Evolutionary conservation across 2,888 invertebrate species (phyloP), one percentile per base, ranked within the genome.

Genomic region (Quadroppia sp.): DNA sequence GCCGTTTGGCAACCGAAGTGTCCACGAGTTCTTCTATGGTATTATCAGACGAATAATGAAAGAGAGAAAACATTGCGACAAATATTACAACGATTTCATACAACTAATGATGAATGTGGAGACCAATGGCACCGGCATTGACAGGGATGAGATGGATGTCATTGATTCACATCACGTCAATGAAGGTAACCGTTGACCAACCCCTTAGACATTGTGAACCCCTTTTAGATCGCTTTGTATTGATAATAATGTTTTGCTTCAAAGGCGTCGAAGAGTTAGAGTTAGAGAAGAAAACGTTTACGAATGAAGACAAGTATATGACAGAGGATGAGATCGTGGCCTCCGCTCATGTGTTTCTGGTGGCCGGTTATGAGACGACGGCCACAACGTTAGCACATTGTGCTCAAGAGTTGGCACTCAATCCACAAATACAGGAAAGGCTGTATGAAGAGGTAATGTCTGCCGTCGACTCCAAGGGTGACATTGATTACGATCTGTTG

Each of bases 341-440:
- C 45, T 86, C 87, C 74, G 84, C 86, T 2, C 84, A 87, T 80
- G 78, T 86, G 20, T 87, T 87, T 79, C 85, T 87, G 82, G 81
- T 86, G 20, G 87, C 88, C 17, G 89, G 89, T 0, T 86, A 87
- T 77, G 87, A 87, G 80, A 87, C 88, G 0, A 86, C 87, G 0
- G 87, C 88, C 0, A 61, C 59, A 9, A 61, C 61, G 1, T 20
- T 72, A 2, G 15, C 72, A 20, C 59, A 25, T 32, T 32, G 36
- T 15, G 4, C 59, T 2, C 30, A 72, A 25, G 72, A 72, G 59
- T 64, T 72, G 61, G 59, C 61, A 32, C 11, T 30, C 11, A 72
- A 72, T 64, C 59, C 30, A 17, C 36, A 72, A 23, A 61, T 72
- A 42, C 72, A 72, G 23, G 6, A 61, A 30, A 11, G 30, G 4